A percentile compares a stretch with the other conserved stretches of the same genome.
phyloP scores from a whole-genome alignment of 2,797 vertebrate genomes.

The Acipenser transmontanus region DNA sequence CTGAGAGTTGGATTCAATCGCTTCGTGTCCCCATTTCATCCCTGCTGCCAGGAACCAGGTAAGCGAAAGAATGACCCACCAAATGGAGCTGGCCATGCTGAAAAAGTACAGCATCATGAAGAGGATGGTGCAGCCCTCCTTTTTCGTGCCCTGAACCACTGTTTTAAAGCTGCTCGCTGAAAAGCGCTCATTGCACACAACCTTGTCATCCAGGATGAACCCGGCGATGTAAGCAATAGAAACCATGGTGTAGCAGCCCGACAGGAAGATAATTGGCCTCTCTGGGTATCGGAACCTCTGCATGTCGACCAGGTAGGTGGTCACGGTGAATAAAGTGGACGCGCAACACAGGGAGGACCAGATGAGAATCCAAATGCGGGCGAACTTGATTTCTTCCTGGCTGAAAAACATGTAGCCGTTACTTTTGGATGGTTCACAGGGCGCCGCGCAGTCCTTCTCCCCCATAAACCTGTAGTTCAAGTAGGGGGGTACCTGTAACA shows the following conservation, averaged over 20 bases:
- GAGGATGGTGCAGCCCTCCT: too few species aligned
- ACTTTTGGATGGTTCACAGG: slow-evolving; percentile 56
- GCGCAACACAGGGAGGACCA: slow-evolving; percentile 68
- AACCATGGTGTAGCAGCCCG: slow-evolving; percentile 68
- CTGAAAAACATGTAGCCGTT: slow-evolving; percentile 73
- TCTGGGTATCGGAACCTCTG: slow-evolving; percentile 70
- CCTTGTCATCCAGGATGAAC: slow-evolving; percentile 59
- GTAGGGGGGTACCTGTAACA: slow-evolving; percentile 64
- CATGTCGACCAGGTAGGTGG: slow-evolving; percentile 72
- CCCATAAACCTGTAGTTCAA: slow-evolving; percentile 71
- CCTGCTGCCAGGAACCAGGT: too few species aligned
- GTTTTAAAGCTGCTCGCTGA: slow-evolving; percentile 66
- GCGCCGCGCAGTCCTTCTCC: slow-evolving; percentile 64
- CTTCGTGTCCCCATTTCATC: too few species aligned
- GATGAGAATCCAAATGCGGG: slow-evolving; percentile 69
- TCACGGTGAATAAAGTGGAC: slow-evolving; percentile 69
- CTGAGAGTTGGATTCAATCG: slow-evolving; percentile 65
- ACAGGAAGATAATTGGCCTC: slow-evolving; percentile 36
- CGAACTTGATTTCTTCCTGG: slow-evolving; percentile 65
- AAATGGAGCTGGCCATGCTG: slow-evolving; percentile 72
- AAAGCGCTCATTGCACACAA: slow-evolving; percentile 66
- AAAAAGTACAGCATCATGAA: slow-evolving; percentile 63
- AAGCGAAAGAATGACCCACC: slow-evolving; percentile 66
- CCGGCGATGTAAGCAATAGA: slow-evolving; percentile 65
- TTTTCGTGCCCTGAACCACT: slow-evolving; percentile 62